Percentiles rank a stretch among this genome's conserved stretches.
phyloP scores from a whole-genome alignment of 2,797 vertebrate species.

The Chromis chromis region DNA sequence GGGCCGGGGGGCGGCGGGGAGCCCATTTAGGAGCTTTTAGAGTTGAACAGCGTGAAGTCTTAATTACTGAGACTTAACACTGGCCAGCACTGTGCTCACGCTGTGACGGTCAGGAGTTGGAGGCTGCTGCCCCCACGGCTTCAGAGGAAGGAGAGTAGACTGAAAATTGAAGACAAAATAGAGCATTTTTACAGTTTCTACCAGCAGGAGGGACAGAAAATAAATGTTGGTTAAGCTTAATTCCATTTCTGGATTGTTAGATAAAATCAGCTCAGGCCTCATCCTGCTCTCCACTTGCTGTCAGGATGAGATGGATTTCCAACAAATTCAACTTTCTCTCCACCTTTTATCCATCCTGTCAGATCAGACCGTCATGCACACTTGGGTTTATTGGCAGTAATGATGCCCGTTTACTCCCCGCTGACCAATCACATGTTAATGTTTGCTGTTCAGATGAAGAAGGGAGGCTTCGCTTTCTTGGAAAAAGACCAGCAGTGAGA shows the following conservation, averaged over 20 bases:
- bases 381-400: constrained; percentile 75
- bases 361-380: constrained; percentile 64
- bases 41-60: constrained; percentile 83
- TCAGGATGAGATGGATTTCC: constrained; percentile 47
- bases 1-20: constrained; percentile 35
- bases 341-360: constrained; percentile 59
- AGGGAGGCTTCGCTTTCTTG: constrained; percentile 27
- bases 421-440: constrained; percentile 76
- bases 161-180: constrained; percentile 56
- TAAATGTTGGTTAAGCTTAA: constrained; percentile 44
- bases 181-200: constrained; percentile 48
- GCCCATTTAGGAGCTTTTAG: constrained; percentile 81
- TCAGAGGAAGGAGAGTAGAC: constrained; percentile 72
- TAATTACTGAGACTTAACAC: constrained; percentile 85
- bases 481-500: constrained; percentile 36
- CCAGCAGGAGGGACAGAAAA: constrained; percentile 39
- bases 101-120: constrained; percentile 81
- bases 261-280: constrained; percentile 45
- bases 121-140: constrained; percentile 66
- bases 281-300: constrained; percentile 36
- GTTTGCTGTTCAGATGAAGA: constrained; percentile 48
- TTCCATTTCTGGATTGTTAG: constrained; percentile 51
- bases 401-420: constrained; percentile 69
- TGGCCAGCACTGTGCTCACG: constrained; percentile 71
- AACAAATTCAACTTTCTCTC: constrained; percentile 46